Evolutionary conservation across 2,888 invertebrate genomes (phyloP).

Genomic region (Lepidocyrtoides sp.): DNA sequence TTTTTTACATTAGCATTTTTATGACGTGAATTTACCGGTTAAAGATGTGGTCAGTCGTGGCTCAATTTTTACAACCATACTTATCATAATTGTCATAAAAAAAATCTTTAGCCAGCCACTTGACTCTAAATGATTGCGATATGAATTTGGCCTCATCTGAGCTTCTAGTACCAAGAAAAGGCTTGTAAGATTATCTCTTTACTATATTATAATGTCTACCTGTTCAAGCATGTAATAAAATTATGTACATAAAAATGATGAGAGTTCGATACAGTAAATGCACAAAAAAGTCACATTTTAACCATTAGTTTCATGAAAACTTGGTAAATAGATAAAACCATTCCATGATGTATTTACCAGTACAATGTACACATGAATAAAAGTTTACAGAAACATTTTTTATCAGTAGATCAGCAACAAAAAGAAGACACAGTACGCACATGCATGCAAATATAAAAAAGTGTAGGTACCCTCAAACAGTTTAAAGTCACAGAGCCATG

Average conservation of each 20-base stretch:
- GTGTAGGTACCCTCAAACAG: background rate
- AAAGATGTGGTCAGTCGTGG: slow-evolving; percentile 37
- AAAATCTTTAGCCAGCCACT: background rate
- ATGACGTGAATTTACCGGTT: slow-evolving; percentile 19
- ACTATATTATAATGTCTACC: background rate
- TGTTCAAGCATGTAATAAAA: slow-evolving; percentile 40
- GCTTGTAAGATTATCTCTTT: background rate
- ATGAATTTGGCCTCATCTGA: too few species aligned
- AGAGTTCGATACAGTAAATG: background rate
- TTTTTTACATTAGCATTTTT: background rate
- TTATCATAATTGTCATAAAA: slow-evolving; percentile 25
- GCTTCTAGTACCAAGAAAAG: too few species aligned
- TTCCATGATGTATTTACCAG: background rate
- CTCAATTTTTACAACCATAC: slow-evolving; percentile 19
- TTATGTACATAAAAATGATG: slow-evolving; percentile 2
- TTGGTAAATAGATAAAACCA: background rate
- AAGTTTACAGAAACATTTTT: background rate
- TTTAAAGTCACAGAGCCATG: background rate
- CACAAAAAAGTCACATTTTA: slow-evolving; percentile 26
- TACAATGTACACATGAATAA: background rate
- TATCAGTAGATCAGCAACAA: slow-evolving; percentile 26
- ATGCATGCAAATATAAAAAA: background rate
- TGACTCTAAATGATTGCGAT: background rate
- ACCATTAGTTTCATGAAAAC: background rate
- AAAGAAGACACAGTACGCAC: background rate